A percentile compares a stretch with the other conserved stretches of the same genome.
Evolutionary conservation across 2,797 vertebrate species (phyloP).

Genomic region (Cuniculus paca): DNA sequence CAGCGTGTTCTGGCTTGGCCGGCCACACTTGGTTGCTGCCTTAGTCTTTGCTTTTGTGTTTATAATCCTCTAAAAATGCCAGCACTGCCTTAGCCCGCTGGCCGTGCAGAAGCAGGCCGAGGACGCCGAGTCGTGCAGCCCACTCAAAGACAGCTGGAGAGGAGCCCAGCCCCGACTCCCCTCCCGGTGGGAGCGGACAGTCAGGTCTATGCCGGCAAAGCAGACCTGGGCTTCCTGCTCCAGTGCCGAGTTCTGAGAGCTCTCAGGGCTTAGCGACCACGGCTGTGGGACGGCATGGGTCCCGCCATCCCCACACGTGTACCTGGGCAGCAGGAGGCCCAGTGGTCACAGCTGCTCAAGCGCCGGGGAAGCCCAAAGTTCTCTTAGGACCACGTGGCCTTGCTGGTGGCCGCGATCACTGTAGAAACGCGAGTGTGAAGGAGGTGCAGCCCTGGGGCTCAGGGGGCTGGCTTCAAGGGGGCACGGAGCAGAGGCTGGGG

Average conservation of each 20-base stretch:
- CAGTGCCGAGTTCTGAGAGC: background rate
- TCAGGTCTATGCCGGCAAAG: background rate
- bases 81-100: background rate
- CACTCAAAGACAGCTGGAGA: background rate
- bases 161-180: background rate
- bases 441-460: fast-evolving
- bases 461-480: background rate
- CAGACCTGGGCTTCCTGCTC: background rate
- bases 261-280: background rate
- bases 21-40: background rate
- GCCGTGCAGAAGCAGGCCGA: background rate
- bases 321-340: background rate
- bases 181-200: background rate
- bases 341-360: background rate
- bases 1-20: background rate
- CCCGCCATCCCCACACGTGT: background rate
- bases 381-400: background rate
- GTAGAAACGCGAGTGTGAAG: background rate
- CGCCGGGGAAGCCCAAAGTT: background rate
- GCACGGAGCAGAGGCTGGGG: background rate
- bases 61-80: conserved; percentile 34
- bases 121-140: background rate
- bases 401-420: background rate
- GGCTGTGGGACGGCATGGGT: background rate
- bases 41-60: background rate